Percentiles rank a stretch among this genome's conserved stretches.
phyloP scores from a whole-genome alignment of 2,113 vertebrate genomes.

The Nicator chloris region DNA sequence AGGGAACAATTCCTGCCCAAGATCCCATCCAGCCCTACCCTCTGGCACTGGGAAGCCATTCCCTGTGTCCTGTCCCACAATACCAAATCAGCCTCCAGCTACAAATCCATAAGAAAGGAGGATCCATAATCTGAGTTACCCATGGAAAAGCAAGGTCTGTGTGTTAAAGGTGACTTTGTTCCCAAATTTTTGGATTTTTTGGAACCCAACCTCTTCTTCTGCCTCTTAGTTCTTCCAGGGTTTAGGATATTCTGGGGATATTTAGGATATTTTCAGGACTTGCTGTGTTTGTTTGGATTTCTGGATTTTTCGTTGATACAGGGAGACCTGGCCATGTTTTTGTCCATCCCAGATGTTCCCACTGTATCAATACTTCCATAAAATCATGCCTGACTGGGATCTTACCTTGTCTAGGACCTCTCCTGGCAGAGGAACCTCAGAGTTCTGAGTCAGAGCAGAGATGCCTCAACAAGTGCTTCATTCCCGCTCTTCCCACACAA shows the following conservation, averaged over 20 bases:
- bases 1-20: background rate
- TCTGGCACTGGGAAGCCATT: background rate
- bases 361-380: background rate
- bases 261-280: background rate
- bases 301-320: background rate
- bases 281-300: background rate
- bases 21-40: background rate
- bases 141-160: background rate
- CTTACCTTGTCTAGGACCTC: background rate
- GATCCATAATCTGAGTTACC: background rate
- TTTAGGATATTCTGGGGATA: background rate
- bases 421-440: background rate
- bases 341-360: background rate
- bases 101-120: background rate
- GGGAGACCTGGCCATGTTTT: background rate
- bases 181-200: background rate
- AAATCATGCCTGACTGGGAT: background rate
- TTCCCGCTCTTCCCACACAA: background rate
- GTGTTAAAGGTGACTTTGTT: background rate
- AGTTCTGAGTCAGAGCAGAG: background rate
- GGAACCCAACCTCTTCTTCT: background rate
- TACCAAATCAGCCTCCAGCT: background rate
- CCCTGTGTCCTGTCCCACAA: accelerated
- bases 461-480: background rate
- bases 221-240: background rate